Evolutionary conservation across 2,113 vertebrate species (phyloP).

Genomic region (Mobula hypostoma): DNA sequence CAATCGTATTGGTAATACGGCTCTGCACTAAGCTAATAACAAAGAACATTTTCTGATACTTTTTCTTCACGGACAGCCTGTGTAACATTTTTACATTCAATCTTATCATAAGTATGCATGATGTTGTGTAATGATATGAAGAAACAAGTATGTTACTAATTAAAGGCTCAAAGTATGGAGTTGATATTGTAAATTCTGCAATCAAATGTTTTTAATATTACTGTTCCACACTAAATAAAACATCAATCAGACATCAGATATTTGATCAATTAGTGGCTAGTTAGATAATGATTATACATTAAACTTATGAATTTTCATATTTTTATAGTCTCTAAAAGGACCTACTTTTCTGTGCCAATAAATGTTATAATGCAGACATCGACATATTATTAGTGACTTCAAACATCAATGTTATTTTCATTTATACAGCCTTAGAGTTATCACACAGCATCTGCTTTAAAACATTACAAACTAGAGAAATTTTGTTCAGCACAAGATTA

Average conservation of each 20-base stretch:
- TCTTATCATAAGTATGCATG: not conserved
- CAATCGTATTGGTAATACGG: not conserved
- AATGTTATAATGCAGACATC: not conserved
- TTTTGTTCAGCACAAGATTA: not conserved
- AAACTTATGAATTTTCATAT: not conserved
- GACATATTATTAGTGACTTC: not conserved
- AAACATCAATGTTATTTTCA: not conserved
- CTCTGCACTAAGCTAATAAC: not conserved
- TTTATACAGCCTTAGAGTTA: not conserved
- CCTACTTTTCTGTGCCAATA: not conserved
- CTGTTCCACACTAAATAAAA: not conserved
- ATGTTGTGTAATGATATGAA: not conserved
- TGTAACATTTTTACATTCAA: not conserved
- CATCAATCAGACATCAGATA: not conserved
- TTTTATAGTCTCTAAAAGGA: not conserved
- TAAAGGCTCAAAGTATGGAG: not conserved
- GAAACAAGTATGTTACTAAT: not conserved
- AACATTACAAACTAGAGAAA: not conserved
- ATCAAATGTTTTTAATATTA: not conserved
- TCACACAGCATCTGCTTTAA: not conserved
- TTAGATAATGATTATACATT: not conserved
- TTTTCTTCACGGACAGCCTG: not conserved
- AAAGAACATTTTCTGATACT: not conserved
- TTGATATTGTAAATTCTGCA: not conserved
- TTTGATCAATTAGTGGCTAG: not conserved